phyloP scores from a whole-genome alignment of 2,797 vertebrate species.

The Sandelia bainsii region DNA sequence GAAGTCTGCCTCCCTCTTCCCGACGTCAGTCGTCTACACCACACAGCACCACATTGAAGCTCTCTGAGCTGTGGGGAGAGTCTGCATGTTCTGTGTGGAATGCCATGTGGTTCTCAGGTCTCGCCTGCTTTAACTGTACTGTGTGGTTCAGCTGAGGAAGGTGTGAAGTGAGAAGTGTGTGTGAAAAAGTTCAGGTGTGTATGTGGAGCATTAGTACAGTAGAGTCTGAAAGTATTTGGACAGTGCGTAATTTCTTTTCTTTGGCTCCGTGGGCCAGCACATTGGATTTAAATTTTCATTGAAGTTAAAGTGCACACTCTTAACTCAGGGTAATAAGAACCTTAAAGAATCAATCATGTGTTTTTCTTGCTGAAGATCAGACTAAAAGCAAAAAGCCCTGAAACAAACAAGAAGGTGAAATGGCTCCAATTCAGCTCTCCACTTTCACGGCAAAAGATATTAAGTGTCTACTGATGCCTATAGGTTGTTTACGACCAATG shows the following conservation, averaged over 20 bases:
- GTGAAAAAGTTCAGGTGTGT: slow-evolving; percentile 50
- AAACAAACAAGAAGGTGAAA: not conserved
- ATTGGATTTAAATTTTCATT: slow-evolving; percentile 24
- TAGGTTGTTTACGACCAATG: not conserved
- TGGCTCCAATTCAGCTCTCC: not conserved
- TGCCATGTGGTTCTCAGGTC: slow-evolving; percentile 66
- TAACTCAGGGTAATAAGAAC: not conserved
- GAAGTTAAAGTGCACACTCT: not conserved
- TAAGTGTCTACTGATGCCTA: slow-evolving; percentile 1
- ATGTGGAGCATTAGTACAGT: slow-evolving; percentile 6
- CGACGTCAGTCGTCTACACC: slow-evolving; percentile 56
- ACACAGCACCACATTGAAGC: slow-evolving; percentile 51
- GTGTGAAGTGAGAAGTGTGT: slow-evolving; percentile 32
- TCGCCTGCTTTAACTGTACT: slow-evolving; percentile 72
- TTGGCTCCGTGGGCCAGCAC: slow-evolving; percentile 17
- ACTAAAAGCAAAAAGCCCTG: not conserved
- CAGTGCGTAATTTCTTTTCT: slow-evolving; percentile 41
- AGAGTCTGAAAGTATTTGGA: slow-evolving; percentile 56
- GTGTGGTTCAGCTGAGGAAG: slow-evolving; percentile 48
- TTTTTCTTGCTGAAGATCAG: slow-evolving; percentile 8
- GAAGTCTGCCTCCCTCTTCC: slow-evolving; percentile 58
- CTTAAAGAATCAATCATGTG: not conserved
- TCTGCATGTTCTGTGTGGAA: slow-evolving; percentile 81
- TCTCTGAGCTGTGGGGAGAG: slow-evolving; percentile 60
- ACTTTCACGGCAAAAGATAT: not conserved